Base-by-base conservation (phyloP, 2,888 invertebrate species). In the Eulithis testata region DNA sequence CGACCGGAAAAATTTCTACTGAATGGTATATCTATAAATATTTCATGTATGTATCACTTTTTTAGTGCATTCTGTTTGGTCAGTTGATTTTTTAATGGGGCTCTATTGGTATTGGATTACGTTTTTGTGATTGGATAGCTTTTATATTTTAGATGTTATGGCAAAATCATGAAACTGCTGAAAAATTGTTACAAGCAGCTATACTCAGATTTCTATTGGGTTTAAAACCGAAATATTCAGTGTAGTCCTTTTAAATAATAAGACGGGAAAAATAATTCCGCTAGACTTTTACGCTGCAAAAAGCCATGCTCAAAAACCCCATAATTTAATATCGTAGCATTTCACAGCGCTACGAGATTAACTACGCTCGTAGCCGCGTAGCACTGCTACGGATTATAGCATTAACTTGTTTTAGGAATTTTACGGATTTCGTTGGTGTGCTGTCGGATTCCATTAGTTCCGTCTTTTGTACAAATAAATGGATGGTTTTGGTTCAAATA, bases 1-100 rank as follows among this genome's bases (percentile, higher is more conserved):
- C 85, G 78, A 80, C 80, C 82, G 90, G 89, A 90, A 89, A 90
- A 91, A 88, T 88, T 85, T 86, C 86, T 83, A 80, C 82, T 78
- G 81, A 84, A 83, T 84, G 81, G 83, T 84, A 82, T 86, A 83
- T 83, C 79, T 83, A 88, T 89, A 88, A 89, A 89, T 88, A 89
- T 88, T 88, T 87, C 88, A 88, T 40, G 40, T 40, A 40, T 40
- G 9, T 40, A 40, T 40, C 14, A 86, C 85, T 84, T 80, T 88
- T 77, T 77, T 73, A 77, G 76, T 73, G 74, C 72, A 75, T 72
- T 76, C 72, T 77, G 77, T 80, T 75, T 77, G 74, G 66, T 73
- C 64, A 49, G 72, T 71, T 55, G 60, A 63, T 40, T 69, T 54
- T 71, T 72, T 71, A 65, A 69, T 66, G 55, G 63, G 59, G 45